These are phyloP conservation scores for Lindbergichthys nudifrons DNA, from an alignment of 2,797 vertebrate species.

Conservation along the genomic window DNA sequence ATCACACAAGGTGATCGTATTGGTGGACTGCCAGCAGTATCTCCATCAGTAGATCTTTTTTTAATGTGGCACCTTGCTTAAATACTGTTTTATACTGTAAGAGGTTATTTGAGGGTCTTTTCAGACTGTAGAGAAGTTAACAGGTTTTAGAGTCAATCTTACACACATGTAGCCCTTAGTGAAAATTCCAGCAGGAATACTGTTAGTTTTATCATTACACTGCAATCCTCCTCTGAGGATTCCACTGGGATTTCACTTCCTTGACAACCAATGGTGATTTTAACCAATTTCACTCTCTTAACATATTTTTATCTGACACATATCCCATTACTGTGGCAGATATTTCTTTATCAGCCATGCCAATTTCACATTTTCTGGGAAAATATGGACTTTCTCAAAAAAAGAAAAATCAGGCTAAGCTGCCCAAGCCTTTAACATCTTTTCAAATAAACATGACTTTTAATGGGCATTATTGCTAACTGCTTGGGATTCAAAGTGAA, in stretches of 20 bases:
- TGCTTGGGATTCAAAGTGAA: not conserved
- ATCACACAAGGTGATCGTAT: conserved; percentile 46
- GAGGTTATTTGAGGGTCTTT: not conserved
- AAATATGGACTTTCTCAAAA: not conserved
- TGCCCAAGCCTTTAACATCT: not conserved
- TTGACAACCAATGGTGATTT: not conserved
- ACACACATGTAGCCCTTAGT: too few species aligned
- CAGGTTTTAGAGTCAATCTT: not conserved
- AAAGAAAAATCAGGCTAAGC: not conserved
- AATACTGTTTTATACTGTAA: not conserved
- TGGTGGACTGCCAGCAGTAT: conserved; percentile 23
- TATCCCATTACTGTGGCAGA: not conserved
- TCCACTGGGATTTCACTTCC: not conserved
- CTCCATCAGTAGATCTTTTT: not conserved
- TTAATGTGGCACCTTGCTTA: not conserved
- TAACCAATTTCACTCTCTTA: not conserved
- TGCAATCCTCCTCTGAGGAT: not conserved
- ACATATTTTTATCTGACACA: not conserved
- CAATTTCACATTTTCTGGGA: not conserved
- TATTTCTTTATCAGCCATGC: not conserved
- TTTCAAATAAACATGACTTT: not conserved
- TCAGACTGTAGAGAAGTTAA: not conserved
- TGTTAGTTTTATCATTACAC: not conserved
- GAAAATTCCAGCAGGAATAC: not conserved
- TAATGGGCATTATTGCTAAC: not conserved